These are phyloP conservation scores for Pristionchus maxplancki DNA, from an alignment of 2,888 invertebrate genomes.

Conservation along the genomic window DNA sequence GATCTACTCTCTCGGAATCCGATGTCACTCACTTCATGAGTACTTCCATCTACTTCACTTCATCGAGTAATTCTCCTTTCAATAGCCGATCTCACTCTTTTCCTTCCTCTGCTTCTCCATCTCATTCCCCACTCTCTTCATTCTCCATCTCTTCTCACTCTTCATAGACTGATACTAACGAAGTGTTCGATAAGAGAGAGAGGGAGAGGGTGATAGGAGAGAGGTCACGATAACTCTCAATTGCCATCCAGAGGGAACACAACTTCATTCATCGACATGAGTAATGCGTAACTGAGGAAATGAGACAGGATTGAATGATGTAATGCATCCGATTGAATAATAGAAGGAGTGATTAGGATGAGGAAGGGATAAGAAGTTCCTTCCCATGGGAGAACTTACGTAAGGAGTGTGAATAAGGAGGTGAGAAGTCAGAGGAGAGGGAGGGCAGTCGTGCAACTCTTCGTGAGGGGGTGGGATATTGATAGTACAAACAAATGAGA, in stretches of 20 bases:
- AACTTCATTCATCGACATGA: background rate
- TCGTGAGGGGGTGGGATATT: background rate
- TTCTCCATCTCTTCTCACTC: constrained; percentile 9
- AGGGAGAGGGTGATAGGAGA: background rate
- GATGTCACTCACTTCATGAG: background rate
- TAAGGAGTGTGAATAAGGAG: constrained; percentile 8
- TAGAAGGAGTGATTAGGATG: background rate
- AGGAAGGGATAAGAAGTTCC: background rate
- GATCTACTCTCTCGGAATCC: constrained; percentile 1
- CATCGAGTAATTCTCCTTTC: background rate
- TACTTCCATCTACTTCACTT: background rate
- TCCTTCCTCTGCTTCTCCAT: background rate
- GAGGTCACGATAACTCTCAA: background rate
- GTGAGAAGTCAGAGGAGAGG: background rate
- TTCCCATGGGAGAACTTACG: background rate
- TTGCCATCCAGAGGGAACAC: background rate
- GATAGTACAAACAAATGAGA: background rate
- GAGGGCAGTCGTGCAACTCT: too few species aligned
- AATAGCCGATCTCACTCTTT: background rate
- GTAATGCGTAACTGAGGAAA: background rate
- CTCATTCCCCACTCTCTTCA: background rate
- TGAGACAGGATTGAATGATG: background rate
- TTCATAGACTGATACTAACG: background rate
- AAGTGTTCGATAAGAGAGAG: background rate
- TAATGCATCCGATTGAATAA: background rate